These are phyloP conservation scores for Eupithecia abbreviata DNA, from an alignment of 2,888 invertebrate genomes.

Conservation along the genomic window DNA sequence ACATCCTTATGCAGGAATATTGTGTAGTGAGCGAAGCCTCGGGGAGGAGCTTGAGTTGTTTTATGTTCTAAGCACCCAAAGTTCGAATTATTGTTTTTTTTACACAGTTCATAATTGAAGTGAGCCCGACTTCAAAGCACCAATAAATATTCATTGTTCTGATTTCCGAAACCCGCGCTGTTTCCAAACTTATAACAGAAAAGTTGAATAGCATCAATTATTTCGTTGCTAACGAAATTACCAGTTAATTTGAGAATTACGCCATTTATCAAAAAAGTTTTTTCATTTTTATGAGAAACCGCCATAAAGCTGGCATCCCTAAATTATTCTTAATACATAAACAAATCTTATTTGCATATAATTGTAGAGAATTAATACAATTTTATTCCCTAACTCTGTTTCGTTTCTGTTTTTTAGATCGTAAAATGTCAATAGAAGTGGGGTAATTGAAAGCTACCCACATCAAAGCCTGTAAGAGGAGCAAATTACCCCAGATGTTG, in stretches of 20 bases:
- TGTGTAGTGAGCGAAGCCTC: not conserved
- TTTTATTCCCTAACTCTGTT: not conserved
- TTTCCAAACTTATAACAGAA: constrained; percentile 55
- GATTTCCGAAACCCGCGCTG: constrained; percentile 58
- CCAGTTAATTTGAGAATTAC: constrained; percentile 30
- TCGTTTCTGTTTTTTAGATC: not conserved
- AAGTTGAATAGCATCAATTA: constrained; percentile 42
- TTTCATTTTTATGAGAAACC: constrained; percentile 17
- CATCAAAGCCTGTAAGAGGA: constrained; percentile 2
- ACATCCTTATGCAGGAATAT: not conserved
- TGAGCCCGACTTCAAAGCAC: constrained; percentile 41
- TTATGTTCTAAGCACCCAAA: not conserved
- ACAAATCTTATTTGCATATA: constrained; percentile 12
- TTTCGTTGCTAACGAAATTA: constrained; percentile 34
- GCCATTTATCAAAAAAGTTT: constrained; percentile 16
- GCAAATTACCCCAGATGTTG: constrained; percentile 2
- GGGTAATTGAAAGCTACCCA: not conserved
- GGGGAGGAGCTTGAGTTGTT: not conserved
- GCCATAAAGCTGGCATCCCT: not conserved
- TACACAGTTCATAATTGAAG: constrained; percentile 57
- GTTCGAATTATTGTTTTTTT: constrained; percentile 42
- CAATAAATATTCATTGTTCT: constrained; percentile 69
- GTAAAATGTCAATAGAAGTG: not conserved
- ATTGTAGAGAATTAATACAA: constrained; percentile 3
- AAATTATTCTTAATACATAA: constrained; percentile 8